phyloP scores from a whole-genome alignment of 1,140 invertebrate genomes.

The Onthophagus taurus region DNA sequence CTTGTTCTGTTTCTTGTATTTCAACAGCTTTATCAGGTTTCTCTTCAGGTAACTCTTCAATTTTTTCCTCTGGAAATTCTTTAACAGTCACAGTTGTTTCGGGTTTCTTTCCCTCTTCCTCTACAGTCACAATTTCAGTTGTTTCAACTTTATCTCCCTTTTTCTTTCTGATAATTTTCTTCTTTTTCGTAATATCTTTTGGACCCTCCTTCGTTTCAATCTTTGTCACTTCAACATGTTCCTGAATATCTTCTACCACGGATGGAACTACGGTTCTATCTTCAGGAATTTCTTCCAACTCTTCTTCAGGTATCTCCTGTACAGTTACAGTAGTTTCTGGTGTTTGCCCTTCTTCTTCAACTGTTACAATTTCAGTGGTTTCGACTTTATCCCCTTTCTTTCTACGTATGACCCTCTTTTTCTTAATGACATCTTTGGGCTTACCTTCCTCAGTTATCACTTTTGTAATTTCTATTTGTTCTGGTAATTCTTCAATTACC shows the following conservation, averaged over 20 bases:
- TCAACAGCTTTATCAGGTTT: conserved; percentile 16
- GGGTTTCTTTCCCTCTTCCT: conserved; percentile 24
- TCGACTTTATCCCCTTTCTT: conserved; percentile 30
- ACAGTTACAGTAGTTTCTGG: conserved; percentile 34
- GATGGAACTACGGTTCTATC: conserved; percentile 14
- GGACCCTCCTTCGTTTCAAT: conserved; percentile 17
- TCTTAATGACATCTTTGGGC: conserved; percentile 27
- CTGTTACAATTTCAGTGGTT: conserved; percentile 31
- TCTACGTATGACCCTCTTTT: conserved; percentile 29
- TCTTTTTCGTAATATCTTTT: too few species aligned
- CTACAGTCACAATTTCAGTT: conserved; percentile 36
- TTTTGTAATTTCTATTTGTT: conserved; percentile 35
- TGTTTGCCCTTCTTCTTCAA: conserved; percentile 32
- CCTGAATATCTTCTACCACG: conserved; percentile 16
- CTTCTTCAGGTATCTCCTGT: conserved; percentile 22
- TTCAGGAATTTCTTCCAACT: conserved; percentile 31
- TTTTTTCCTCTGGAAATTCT: conserved; percentile 6
- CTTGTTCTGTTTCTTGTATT: conserved; percentile 36
- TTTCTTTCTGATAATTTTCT: conserved; percentile 18
- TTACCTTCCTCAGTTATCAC: conserved; percentile 27
- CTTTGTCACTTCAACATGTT: conserved; percentile 15
- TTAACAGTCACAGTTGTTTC: conserved; percentile 18
- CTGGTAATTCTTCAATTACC: conserved; percentile 30
- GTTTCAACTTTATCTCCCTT: conserved; percentile 26
- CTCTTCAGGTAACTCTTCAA: conserved; percentile 17